Evolutionary conservation across 1,140 invertebrate genomes (phyloP).

Genomic region (Drosophila insularis): DNA sequence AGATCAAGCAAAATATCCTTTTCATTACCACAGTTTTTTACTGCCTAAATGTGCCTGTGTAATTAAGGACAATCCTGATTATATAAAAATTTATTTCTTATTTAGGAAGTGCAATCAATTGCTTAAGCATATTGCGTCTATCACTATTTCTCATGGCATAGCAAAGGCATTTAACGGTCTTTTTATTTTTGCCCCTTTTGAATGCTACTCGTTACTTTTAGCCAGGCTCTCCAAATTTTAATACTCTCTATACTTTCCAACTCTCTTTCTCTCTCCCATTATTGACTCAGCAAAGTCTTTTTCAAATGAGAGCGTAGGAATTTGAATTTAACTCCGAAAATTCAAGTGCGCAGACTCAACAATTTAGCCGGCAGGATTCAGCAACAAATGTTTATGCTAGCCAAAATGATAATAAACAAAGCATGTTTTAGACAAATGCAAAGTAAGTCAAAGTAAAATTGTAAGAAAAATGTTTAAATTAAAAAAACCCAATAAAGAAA

Average conservation of each 20-base stretch:
- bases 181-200: conserved; percentile 38
- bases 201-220: conserved; percentile 61
- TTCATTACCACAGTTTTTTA: no score
- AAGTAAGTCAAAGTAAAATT: background rate
- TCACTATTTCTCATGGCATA: conserved; percentile 3
- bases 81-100: background rate
- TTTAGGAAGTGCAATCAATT: background rate
- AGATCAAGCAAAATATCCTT: no score
- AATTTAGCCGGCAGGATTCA: conserved; percentile 69
- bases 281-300: conserved; percentile 18
- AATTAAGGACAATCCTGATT: no score
- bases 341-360: conserved; percentile 70
- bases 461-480: background rate
- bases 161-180: conserved; percentile 55
- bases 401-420: conserved; percentile 62
- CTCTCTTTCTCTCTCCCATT: conserved; percentile 8
- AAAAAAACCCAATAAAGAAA: background rate
- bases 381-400: conserved; percentile 74
- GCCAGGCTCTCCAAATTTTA: background rate
- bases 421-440: background rate
- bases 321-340: conserved; percentile 63
- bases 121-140: background rate
- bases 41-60: no score
- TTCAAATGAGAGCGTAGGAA: conserved; percentile 48
- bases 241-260: conserved; percentile 9